These are phyloP conservation scores for Parotocinclus haroldoi DNA, from an alignment of 2,797 vertebrate genomes.

Conservation along the genomic window DNA sequence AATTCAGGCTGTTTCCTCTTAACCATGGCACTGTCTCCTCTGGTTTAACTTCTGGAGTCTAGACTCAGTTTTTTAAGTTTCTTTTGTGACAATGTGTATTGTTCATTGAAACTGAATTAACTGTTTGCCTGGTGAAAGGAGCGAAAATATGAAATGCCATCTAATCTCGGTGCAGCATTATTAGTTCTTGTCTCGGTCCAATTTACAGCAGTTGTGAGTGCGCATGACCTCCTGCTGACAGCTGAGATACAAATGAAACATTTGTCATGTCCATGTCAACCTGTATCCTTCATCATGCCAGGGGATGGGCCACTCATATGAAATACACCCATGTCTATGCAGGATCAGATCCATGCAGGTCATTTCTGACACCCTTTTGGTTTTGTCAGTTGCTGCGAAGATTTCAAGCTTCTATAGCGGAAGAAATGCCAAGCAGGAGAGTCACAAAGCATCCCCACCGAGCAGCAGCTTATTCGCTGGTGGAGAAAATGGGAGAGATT, in stretches of 20 bases:
- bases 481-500: conserved; percentile 39
- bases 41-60: no score
- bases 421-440: conserved; percentile 44
- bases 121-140: conserved; percentile 13
- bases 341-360: background rate
- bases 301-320: conserved; percentile 17
- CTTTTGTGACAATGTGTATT: no score
- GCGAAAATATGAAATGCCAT: background rate
- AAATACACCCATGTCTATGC: conserved; percentile 13
- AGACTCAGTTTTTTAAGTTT: no score
- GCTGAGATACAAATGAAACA: conserved; percentile 47
- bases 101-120: no score
- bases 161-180: conserved; percentile 9
- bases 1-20: no score
- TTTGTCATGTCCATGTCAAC: conserved; percentile 38
- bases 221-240: conserved; percentile 51
- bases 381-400: conserved; percentile 56
- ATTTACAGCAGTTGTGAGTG: conserved; percentile 38
- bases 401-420: conserved; percentile 46
- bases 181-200: conserved; percentile 20
- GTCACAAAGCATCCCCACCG: conserved; percentile 27
- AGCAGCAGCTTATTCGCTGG: conserved; percentile 8
- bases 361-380: conserved; percentile 51
- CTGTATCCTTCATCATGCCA: conserved; percentile 38
- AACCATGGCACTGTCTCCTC: no score